Evolutionary conservation across 2,888 invertebrate species (phyloP).

Genomic region (Ypsolopha sequella): DNA sequence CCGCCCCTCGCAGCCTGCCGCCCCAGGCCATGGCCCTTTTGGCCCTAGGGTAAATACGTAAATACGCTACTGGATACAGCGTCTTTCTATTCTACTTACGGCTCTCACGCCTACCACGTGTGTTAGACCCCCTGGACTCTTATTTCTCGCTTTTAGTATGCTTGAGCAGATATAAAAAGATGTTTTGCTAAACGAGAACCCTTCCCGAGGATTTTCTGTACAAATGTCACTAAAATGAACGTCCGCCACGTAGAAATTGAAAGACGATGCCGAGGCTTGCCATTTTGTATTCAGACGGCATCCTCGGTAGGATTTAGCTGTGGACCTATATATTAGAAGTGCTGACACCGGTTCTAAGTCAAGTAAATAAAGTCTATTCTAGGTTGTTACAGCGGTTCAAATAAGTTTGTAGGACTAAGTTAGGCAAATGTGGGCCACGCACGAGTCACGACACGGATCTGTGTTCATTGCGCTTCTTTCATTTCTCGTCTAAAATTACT

Average conservation of each 20-base stretch:
- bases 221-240: slow-evolving; percentile 30
- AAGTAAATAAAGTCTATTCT: too few species aligned
- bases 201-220: slow-evolving; percentile 16
- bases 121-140: too few species aligned
- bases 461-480: slow-evolving; percentile 20
- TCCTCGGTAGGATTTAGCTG: slow-evolving; percentile 14
- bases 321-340: neutral
- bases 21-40: too few species aligned
- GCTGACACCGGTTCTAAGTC: too few species aligned
- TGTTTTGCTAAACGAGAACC: neutral
- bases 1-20: too few species aligned
- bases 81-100: too few species aligned
- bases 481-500: slow-evolving; percentile 16
- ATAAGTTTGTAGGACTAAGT: neutral
- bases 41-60: too few species aligned
- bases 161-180: too few species aligned
- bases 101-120: too few species aligned
- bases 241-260: slow-evolving; percentile 37
- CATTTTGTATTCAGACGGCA: slow-evolving; percentile 56
- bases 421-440: slow-evolving; percentile 41
- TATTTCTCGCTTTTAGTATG: too few species aligned
- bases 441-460: slow-evolving; percentile 34
- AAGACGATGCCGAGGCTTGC: slow-evolving; percentile 32
- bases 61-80: too few species aligned
- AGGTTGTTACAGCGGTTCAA: neutral